phyloP scores from a whole-genome alignment of 2,888 invertebrate species.

The Eledone cirrhosa region DNA sequence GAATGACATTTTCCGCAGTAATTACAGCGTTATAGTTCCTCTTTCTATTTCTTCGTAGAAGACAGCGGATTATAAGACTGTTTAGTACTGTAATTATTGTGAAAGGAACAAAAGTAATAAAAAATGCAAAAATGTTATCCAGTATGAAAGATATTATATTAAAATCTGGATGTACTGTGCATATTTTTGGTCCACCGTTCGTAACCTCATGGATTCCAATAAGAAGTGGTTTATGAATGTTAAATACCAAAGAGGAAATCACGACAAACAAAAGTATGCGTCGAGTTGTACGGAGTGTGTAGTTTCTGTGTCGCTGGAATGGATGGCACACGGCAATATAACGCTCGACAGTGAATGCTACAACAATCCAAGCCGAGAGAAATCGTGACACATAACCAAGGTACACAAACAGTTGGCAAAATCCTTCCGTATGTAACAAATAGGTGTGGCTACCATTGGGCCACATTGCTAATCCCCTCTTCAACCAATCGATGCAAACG shows the following conservation, averaged over 20 bases:
- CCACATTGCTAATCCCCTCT: conserved; percentile 47
- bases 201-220: conserved; percentile 44
- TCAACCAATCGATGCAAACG: conserved; percentile 61
- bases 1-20: conserved; percentile 54
- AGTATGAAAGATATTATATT: conserved; percentile 47
- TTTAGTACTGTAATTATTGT: conserved; percentile 54
- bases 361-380: conserved; percentile 62
- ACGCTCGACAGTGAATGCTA: conserved; percentile 60
- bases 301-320: conserved; percentile 51
- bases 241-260: conserved; percentile 42
- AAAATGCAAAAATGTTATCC: conserved; percentile 52
- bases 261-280: conserved; percentile 48
- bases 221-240: conserved; percentile 57
- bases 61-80: conserved; percentile 47
- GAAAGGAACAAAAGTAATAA: conserved; percentile 54
- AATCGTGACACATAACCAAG: conserved; percentile 68
- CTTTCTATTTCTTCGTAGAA: conserved; percentile 40
- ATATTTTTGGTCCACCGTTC: conserved; percentile 37
- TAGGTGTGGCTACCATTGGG: conserved; percentile 35
- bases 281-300: conserved; percentile 44
- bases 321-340: conserved; percentile 63
- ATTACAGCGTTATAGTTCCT: conserved; percentile 40
- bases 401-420: conserved; percentile 80
- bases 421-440: conserved; percentile 58
- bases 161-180: conserved; percentile 42